These are phyloP conservation scores for Tenthredo mesomela DNA, from an alignment of 2,888 invertebrate species.

Conservation along the genomic window DNA sequence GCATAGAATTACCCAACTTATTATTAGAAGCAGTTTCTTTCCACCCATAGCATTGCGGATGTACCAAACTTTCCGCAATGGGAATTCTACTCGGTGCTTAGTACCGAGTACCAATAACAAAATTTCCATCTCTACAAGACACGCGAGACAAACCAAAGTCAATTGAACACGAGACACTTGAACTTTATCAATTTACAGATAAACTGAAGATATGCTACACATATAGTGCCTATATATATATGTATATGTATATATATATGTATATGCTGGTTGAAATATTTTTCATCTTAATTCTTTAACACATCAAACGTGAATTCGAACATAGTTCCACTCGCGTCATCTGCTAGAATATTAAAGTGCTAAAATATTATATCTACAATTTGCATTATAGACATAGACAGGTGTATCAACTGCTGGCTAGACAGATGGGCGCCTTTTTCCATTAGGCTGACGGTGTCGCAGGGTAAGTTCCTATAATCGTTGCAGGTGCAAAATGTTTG, in stretches of 20 bases:
- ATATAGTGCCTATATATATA: not conserved
- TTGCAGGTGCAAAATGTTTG: not conserved
- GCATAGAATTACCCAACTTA: not conserved
- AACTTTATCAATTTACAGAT: conserved; percentile 38
- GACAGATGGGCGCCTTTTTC: conserved; percentile 4
- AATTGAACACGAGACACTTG: conserved; percentile 38
- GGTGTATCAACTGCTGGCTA: not conserved
- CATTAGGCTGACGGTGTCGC: not conserved
- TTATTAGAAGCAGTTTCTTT: not conserved
- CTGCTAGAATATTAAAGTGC: not conserved
- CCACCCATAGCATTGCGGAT: not conserved
- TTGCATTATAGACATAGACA: not conserved
- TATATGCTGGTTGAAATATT: not conserved
- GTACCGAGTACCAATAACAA: not conserved
- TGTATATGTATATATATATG: not conserved
- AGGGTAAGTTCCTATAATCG: not conserved
- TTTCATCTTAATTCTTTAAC: not conserved
- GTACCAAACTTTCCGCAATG: conserved; percentile 7
- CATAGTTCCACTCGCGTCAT: not conserved
- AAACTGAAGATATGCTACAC: not conserved
- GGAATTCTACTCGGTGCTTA: conserved; percentile 7
- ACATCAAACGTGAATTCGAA: not conserved
- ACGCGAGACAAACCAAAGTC: conserved; percentile 5
- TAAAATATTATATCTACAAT: not conserved
- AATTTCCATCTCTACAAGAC: conserved; percentile 19